Evolutionary conservation across 2,113 vertebrate species (phyloP), one percentile per base, ranked within the genome.

Genomic region (Meriones unguiculatus): DNA sequence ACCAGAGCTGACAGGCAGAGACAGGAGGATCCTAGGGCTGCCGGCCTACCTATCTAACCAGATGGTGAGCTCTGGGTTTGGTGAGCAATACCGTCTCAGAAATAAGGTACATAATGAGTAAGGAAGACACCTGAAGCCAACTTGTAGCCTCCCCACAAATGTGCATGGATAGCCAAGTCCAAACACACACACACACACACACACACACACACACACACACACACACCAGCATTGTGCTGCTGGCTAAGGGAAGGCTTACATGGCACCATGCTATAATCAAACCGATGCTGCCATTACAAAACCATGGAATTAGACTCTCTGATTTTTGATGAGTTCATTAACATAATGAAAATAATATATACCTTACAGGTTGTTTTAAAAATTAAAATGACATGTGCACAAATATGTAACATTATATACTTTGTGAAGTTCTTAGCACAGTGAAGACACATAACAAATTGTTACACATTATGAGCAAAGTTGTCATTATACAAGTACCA

Each of bases 351-450:
- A 94, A 72, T 30, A 72, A 89, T 54, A 38, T 9, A 64, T 54
- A 62, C 22, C 0, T 93, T 50, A 84, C 5, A 82, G 59, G 18
- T 57, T 52, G n/a, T 81, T 76, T 81, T 81, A 88, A 95, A 64
- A 86, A 87, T 88, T 69, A 91, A 94, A 80, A 14, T 78, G 85
- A 13, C 24, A 85, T 9, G 73, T 7, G 20, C 57, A 50, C 50
- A 90, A 80, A 13, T 91, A 80, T 73, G 15, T 54, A 69, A 59
- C 35, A 69, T 13, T 30, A 9, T 77, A 59, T 50, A 35, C 8
- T 82, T 85, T 81, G 65, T 87, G 77, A 92, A 87, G 8, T 76
- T 4, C 59, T 96, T 78, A 88, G 52, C 28, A 89, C 22, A 82
- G 25, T 77, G 41, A 28, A 72, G 35, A 87, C 35, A 73, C 30